Percentiles rank a stretch among this genome's conserved stretches.
Conservation (phyloP, 1,140 invertebrate species). For the Matsumurasca onukii region DNA sequence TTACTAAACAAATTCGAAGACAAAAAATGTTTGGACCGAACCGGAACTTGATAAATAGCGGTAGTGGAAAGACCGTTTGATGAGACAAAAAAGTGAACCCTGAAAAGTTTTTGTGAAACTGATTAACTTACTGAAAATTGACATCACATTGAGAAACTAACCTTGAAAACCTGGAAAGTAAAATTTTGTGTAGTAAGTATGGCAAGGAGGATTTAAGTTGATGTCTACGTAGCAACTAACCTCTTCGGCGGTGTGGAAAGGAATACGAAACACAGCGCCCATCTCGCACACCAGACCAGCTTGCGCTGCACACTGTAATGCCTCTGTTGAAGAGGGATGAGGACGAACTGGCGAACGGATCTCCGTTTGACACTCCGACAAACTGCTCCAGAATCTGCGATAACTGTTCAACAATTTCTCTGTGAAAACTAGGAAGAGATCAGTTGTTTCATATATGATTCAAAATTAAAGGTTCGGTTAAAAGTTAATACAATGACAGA, state of each 20-base stretch:
- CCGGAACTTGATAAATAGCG: too few species aligned
- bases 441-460: not conserved
- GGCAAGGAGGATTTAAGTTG: too few species aligned
- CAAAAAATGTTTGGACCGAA: too few species aligned
- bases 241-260: conserved; percentile 63
- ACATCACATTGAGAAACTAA: too few species aligned
- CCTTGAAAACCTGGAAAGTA: too few species aligned
- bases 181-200: too few species aligned
- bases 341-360: conserved; percentile 69
- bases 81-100: too few species aligned
- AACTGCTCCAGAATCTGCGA: conserved; percentile 76
- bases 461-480: not conserved
- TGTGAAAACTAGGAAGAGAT: not conserved
- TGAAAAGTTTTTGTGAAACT: too few species aligned
- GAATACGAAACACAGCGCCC: conserved; percentile 65
- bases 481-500: not conserved
- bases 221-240: too few species aligned
- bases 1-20: too few species aligned
- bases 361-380: conserved; percentile 80
- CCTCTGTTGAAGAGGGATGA: conserved; percentile 75
- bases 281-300: conserved; percentile 84
- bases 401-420: conserved; percentile 48
- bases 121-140: too few species aligned
- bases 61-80: too few species aligned
- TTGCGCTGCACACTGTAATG: conserved; percentile 74